These are phyloP conservation scores for Stigmatopora argus DNA, from an alignment of 2,113 vertebrate species.

Conservation along the genomic window DNA sequence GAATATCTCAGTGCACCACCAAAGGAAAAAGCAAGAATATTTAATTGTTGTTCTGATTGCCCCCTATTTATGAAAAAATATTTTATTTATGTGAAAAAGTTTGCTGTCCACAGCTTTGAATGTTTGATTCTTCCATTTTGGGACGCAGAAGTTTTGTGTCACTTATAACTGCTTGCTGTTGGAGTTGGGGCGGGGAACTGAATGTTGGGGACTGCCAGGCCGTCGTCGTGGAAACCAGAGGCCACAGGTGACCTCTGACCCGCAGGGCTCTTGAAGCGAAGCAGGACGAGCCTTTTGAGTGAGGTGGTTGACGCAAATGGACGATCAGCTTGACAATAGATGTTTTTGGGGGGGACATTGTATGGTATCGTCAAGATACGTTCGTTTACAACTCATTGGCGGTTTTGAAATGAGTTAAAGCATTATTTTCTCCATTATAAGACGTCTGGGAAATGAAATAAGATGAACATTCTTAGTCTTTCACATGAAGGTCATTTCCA, in stretches of 20 bases:
- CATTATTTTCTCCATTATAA: too few relatives aligned
- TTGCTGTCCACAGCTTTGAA: constrained; percentile 31
- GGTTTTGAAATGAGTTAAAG: too few relatives aligned
- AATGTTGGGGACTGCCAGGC: constrained; percentile 50
- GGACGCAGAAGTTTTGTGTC: constrained; percentile 57
- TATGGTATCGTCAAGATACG: constrained; percentile 6
- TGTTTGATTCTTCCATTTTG: constrained; percentile 44
- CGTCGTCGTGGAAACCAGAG: constrained; percentile 72
- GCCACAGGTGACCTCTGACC: constrained; percentile 69
- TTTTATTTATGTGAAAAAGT: constrained; percentile 13
- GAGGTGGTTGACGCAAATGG: constrained; percentile 42
- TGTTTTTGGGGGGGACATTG: constrained; percentile 25
- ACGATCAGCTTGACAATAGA: constrained; percentile 31
- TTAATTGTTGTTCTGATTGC: neutral
- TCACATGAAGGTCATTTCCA: too few relatives aligned
- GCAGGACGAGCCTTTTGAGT: constrained; percentile 37
- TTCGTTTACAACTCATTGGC: neutral
- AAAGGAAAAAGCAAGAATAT: neutral
- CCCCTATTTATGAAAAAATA: neutral
- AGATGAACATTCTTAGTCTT: too few relatives aligned
- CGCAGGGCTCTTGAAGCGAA: constrained; percentile 35
- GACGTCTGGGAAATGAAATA: too few relatives aligned
- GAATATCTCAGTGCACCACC: neutral
- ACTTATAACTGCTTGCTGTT: neutral
- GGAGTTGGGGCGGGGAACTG: constrained; percentile 5